Conservation (phyloP, 1,140 invertebrate genomes). For the Pararge aegeria region DNA sequence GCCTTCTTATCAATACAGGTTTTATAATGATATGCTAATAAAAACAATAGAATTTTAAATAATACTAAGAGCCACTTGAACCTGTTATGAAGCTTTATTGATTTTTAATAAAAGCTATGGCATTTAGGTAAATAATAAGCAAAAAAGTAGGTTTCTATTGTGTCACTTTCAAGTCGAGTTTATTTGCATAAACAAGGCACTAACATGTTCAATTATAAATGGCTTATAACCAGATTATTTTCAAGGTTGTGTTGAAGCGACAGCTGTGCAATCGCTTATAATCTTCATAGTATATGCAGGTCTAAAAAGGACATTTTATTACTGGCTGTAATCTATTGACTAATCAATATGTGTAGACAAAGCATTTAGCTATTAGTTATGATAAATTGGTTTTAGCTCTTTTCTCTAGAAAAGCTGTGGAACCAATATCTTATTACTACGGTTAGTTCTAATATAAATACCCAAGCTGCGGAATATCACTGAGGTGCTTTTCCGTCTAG, state of each 20-base stretch:
- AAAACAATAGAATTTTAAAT: not conserved
- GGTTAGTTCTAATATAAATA: too few relatives aligned
- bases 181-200: slow-evolving; percentile 3
- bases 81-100: not conserved
- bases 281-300: not conserved
- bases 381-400: too few relatives aligned
- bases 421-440: too few relatives aligned
- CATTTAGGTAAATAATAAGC: not conserved
- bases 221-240: not conserved
- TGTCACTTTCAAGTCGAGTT: not conserved
- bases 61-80: not conserved
- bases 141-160: not conserved
- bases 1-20: too few relatives aligned
- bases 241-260: not conserved
- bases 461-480: too few relatives aligned
- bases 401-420: too few relatives aligned
- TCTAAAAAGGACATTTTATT: not conserved
- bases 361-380: too few relatives aligned
- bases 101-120: not conserved
- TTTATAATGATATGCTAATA: not conserved
- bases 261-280: not conserved
- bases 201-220: slow-evolving; percentile 1
- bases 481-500: too few relatives aligned
- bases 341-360: not conserved
- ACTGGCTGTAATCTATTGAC: not conserved